These are phyloP conservation scores for Hanleya hanleyi DNA, from an alignment of 2,888 invertebrate genomes.

Conservation along the genomic window DNA sequence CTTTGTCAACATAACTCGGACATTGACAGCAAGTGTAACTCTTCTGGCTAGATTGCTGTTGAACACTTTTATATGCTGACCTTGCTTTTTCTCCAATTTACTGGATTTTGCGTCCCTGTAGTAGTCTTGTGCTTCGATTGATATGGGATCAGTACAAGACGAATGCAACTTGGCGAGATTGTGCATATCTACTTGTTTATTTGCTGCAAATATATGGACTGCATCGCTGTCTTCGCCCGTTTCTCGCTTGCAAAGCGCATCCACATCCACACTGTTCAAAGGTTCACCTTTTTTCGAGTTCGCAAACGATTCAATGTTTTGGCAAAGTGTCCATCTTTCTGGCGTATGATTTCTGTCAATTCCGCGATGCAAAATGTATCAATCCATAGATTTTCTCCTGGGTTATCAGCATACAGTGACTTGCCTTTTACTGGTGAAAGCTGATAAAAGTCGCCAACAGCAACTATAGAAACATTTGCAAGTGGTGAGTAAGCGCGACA, in stretches of 20 bases:
- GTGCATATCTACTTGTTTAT: constrained; percentile 21
- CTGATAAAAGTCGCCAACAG: no score
- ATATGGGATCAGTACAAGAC: constrained; percentile 6
- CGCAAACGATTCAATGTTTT: constrained; percentile 24
- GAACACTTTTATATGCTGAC: neutral
- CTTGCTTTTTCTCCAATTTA: constrained; percentile 8
- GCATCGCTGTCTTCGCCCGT: constrained; percentile 16
- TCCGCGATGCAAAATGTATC: constrained; percentile 10
- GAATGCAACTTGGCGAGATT: constrained; percentile 15
- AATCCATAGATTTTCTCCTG: neutral
- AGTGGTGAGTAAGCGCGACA: no score
- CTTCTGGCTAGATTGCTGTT: constrained; percentile 2
- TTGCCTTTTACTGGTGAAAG: no score
- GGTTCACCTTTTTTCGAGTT: constrained; percentile 11
- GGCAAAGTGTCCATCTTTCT: constrained; percentile 5
- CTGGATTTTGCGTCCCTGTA: constrained; percentile 19
- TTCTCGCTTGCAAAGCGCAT: constrained; percentile 9
- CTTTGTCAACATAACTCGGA: no score
- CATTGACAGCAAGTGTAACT: constrained; percentile 6
- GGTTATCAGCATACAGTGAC: neutral
- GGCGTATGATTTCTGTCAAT: constrained; percentile 1
- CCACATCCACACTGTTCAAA: neutral
- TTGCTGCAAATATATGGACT: constrained; percentile 29
- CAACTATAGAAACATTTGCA: no score
- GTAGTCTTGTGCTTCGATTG: constrained; percentile 25